phyloP scores from a whole-genome alignment of 1,140 invertebrate genomes.

The Penaeus chinensis region DNA sequence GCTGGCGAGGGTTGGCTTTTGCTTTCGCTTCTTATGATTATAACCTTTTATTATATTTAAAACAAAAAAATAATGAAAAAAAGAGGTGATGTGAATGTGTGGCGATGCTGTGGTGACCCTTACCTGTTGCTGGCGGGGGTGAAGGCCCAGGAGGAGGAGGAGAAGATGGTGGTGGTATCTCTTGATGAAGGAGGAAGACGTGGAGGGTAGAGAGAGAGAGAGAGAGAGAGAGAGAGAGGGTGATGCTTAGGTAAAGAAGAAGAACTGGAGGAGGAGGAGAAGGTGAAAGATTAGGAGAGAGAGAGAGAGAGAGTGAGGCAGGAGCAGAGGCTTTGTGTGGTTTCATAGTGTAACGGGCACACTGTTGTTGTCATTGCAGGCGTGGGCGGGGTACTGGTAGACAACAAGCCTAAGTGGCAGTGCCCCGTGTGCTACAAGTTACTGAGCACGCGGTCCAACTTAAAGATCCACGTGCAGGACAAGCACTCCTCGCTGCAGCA shows the following conservation, averaged over 20 bases:
- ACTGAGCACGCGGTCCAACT: constrained; percentile 61
- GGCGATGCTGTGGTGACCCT: too few species aligned
- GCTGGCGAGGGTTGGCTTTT: too few species aligned
- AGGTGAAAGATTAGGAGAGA: constrained; percentile 18
- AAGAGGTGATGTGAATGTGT: too few species aligned
- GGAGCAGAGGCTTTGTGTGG: not conserved
- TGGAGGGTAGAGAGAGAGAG: not conserved
- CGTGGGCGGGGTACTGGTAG: constrained; percentile 42
- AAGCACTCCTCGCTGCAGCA: constrained; percentile 62
- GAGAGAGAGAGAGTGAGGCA: constrained; percentile 9
- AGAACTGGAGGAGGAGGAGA: constrained; percentile 2
- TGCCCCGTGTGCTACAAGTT: constrained; percentile 63
- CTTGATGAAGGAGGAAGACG: not conserved
- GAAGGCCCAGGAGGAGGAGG: too few species aligned
- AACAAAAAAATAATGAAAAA: too few species aligned
- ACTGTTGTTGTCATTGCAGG: constrained; percentile 58
- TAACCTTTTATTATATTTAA: too few species aligned
- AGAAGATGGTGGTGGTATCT: not conserved
- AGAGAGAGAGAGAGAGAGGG: not conserved
- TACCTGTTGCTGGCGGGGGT: too few species aligned
- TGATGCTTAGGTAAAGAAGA: not conserved
- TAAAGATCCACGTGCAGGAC: constrained; percentile 63
- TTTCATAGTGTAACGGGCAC: constrained; percentile 30
- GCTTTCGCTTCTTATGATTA: too few species aligned
- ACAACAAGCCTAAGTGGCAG: constrained; percentile 66